phyloP scores from a whole-genome alignment of 2,797 vertebrate genomes.

The Bradypodion pumilum region DNA sequence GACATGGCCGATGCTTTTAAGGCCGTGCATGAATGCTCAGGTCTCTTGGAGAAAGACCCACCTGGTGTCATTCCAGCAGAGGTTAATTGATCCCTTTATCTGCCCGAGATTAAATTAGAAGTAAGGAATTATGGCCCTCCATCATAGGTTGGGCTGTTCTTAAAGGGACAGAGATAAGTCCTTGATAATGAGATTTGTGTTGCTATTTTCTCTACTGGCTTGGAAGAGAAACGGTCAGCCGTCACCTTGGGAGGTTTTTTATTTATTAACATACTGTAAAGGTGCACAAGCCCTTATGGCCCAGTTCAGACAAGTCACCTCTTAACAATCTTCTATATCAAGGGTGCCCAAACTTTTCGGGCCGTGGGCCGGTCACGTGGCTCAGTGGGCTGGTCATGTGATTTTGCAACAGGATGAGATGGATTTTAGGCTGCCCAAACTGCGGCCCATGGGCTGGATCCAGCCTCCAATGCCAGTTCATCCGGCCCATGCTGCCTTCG shows the following conservation, averaged over 20 bases:
- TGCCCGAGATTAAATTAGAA: not conserved
- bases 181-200: not conserved
- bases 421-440: no score
- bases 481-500: no score
- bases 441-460: no score
- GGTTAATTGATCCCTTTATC: not conserved
- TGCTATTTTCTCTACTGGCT: not conserved
- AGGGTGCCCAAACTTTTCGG: no score
- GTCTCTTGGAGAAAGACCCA: no score
- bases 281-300: no score
- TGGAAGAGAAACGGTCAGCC: not conserved
- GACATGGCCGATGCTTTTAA: not conserved
- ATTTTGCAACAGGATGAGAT: no score
- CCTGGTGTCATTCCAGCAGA: not conserved
- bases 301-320: no score
- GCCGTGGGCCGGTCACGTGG: no score
- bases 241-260: not conserved
- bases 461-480: no score
- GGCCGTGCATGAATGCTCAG: not conserved
- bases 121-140: not conserved
- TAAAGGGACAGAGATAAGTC: not conserved
- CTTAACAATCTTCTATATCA: no score
- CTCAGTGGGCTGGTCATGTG: no score
- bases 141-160: not conserved
- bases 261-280: not conserved